Evolutionary conservation across 1,140 invertebrate genomes (phyloP), one percentile per base, ranked within the genome.

Genomic region (Colletes latitarsis): DNA sequence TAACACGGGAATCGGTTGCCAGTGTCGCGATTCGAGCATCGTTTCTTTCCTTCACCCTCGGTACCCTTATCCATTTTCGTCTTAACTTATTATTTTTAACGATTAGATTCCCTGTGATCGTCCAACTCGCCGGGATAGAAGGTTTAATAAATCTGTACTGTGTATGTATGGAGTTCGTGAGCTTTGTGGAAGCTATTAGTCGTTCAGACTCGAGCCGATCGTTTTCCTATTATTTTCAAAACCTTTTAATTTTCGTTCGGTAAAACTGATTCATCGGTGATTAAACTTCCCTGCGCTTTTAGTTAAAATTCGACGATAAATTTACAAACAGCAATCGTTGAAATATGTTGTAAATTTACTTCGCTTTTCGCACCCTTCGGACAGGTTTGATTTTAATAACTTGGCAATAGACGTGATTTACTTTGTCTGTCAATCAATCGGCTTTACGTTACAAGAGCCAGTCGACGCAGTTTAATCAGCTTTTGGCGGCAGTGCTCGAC

Each of bases 11-110:
- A 30, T 30, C 30, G 30, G 30, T 12, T 52, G 49, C 9, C 9
- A 52, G 10, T 10, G 49, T 58, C 55, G 19, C 17, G 15, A 60
- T 46, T 8, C 63, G 58, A 57, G 52, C 64, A 4, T 41, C 63
- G 74, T 58, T n/a, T 63, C 53, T 30, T 30, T 30, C 30, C 30
- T 30, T 30, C 30, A 30, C 30, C 30, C 30, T 30, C 30, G 30
- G 30, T 30, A 30, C 30, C 30, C 30, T 30, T 30, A 30, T 30
- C 30, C 30, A 30, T 30, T 30, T 30, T 30, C 30, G 30, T 30
- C 9, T 72, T 72, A 63, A 78, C 39, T 78, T 64, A 78, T 72
- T 77, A 77, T 39, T 57, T 43, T 14, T 72, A 78, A 39, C 6
- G 15, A 15, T 63, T 62, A 64, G 49, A n/a, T 30, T 43, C 41